A percentile compares a stretch with the other conserved stretches of the same genome.
These are phyloP conservation scores for Diplodus puntazzo DNA, from an alignment of 2,797 vertebrate genomes.

Conservation along the genomic window DNA sequence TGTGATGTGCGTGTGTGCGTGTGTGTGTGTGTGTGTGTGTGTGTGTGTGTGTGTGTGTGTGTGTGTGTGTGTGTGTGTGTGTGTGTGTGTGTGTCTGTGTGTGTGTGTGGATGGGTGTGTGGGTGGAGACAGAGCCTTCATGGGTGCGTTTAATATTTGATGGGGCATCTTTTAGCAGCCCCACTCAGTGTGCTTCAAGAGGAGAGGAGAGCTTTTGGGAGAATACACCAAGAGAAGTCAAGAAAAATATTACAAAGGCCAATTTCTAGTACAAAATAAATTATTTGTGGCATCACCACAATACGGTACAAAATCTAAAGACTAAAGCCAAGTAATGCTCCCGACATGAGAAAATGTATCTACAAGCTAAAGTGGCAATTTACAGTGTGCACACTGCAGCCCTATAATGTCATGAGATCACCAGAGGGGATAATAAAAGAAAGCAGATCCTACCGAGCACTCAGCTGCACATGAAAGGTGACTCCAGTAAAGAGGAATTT, in stretches of 20 bases:
- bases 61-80: constrained; percentile 50
- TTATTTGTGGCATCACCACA: constrained; percentile 1
- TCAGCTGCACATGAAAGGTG: constrained; percentile 28
- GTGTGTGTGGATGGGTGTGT: constrained; percentile 36
- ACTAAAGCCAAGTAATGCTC: constrained; percentile 10
- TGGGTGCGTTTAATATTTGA: constrained; percentile 76
- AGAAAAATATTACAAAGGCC: constrained; percentile 3
- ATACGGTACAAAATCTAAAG: constrained; percentile 32
- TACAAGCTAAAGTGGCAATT: constrained; percentile 42
- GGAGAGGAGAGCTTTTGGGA: constrained; percentile 11
- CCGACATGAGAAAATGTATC: background rate
- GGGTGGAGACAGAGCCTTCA: constrained; percentile 61
- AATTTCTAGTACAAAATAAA: background rate
- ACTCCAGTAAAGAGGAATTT: constrained; percentile 32
- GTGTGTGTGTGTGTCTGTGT: constrained; percentile 40
- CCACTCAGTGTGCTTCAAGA: constrained; percentile 23
- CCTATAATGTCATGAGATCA: constrained; percentile 41
- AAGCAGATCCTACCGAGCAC: constrained; percentile 24
- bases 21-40: constrained; percentile 39
- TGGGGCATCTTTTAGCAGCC: constrained; percentile 63
- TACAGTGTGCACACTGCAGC: constrained; percentile 1
- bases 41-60: constrained; percentile 45
- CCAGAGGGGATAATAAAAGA: constrained; percentile 41
- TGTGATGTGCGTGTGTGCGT: constrained; percentile 33
- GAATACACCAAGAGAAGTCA: constrained; percentile 10